Conservation (phyloP, 2,797 vertebrate species). For the Melopsittacus undulatus region DNA sequence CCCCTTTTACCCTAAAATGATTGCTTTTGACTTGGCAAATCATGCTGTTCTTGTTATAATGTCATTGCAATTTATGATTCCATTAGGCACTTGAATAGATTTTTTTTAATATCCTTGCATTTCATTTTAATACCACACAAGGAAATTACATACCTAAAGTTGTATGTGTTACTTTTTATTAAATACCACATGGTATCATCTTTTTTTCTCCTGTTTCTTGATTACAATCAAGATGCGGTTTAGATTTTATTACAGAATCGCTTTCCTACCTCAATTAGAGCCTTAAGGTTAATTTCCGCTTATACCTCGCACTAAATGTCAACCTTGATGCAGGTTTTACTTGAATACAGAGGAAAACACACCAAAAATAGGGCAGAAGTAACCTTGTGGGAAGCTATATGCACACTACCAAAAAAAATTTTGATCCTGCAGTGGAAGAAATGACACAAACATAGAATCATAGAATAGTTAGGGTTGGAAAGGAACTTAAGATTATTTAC, state of each 20-base stretch:
- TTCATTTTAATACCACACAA: constrained; percentile 63
- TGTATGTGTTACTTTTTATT: constrained; percentile 48
- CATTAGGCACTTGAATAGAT: constrained; percentile 51
- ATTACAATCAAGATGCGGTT: constrained; percentile 64
- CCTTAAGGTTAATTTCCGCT: constrained; percentile 40
- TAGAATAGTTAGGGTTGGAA: too few species aligned
- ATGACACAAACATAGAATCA: background rate
- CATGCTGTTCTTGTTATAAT: constrained; percentile 62
- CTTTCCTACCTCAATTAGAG: constrained; percentile 59
- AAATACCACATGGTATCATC: background rate
- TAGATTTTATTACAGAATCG: constrained; percentile 46
- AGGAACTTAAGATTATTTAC: too few species aligned
- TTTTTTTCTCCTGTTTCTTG: constrained; percentile 11
- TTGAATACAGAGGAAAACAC: background rate
- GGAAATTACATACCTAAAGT: constrained; percentile 63
- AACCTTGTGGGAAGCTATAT: background rate
- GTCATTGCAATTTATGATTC: constrained; percentile 69
- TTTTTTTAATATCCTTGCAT: constrained; percentile 66
- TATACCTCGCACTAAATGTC: background rate
- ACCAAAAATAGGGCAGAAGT: fast-evolving
- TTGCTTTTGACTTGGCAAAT: constrained; percentile 68
- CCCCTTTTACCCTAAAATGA: constrained; percentile 44
- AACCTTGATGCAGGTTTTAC: background rate
- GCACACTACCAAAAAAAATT: background rate
- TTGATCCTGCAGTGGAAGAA: background rate